phyloP scores from a whole-genome alignment of 1,140 invertebrate species.

The Pinna nobilis region DNA sequence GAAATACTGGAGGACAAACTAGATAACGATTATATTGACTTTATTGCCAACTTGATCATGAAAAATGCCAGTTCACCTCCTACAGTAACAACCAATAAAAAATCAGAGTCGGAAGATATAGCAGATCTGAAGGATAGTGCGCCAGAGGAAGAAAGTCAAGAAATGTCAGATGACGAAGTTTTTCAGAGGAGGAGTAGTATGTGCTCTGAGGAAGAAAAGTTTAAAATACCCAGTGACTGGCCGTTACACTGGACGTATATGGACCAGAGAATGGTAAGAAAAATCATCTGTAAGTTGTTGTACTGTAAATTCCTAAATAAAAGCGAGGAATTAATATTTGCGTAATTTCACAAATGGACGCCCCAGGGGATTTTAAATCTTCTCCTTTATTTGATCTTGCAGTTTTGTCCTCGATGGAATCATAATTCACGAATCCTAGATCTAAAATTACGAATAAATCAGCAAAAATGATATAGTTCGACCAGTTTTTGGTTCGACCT shows the following conservation, averaged over 20 bases:
- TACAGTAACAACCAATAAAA: neutral
- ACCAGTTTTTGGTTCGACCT: too few species aligned
- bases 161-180: neutral
- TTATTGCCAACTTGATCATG: slow-evolving; percentile 60
- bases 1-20: slow-evolving; percentile 66
- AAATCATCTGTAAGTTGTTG: neutral
- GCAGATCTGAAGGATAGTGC: neutral
- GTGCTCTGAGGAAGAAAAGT: neutral
- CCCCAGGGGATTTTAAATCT: too few species aligned
- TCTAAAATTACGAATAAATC: too few species aligned
- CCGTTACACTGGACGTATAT: neutral
- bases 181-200: neutral
- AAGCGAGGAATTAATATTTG: too few species aligned
- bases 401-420: too few species aligned
- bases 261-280: slow-evolving; percentile 3
- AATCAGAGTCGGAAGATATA: neutral
- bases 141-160: neutral
- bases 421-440: too few species aligned
- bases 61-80: slow-evolving; percentile 32
- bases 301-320: too few species aligned
- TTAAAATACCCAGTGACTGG: neutral
- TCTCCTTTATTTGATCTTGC: too few species aligned
- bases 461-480: too few species aligned
- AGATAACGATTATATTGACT: slow-evolving; percentile 63
- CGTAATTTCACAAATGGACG: too few species aligned